Evolutionary conservation across 2,888 invertebrate species (phyloP).

Genomic region (Rhogogaster chlorosoma): DNA sequence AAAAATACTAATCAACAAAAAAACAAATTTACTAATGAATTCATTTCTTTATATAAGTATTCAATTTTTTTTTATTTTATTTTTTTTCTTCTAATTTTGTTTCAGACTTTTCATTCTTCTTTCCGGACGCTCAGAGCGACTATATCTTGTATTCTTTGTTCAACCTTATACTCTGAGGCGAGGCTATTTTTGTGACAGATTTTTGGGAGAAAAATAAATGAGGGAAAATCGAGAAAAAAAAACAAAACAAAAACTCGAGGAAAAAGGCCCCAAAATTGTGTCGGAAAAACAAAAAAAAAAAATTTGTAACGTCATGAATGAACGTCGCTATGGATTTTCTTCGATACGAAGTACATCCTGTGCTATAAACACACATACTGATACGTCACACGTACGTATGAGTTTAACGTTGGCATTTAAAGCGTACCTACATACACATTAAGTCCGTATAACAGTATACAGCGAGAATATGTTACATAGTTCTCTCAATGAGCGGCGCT

Average conservation of each 20-base stretch:
- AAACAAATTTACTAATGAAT: too few relatives aligned
- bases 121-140: too few relatives aligned
- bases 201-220: background rate
- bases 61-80: too few relatives aligned
- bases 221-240: background rate
- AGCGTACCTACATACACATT: background rate
- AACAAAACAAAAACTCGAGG: background rate
- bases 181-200: background rate
- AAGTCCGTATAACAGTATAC: background rate
- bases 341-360: background rate
- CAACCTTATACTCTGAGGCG: background rate
- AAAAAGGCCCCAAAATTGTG: background rate
- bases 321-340: background rate
- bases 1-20: background rate
- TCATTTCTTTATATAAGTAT: too few relatives aligned
- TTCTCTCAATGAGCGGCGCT: conserved; percentile 9
- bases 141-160: conserved; percentile 22
- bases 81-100: too few relatives aligned
- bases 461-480: background rate
- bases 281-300: conserved; percentile 5
- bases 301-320: background rate
- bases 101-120: background rate
- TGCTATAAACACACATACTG: background rate
- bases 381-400: background rate
- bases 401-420: background rate